Conservation (phyloP, 2,113 vertebrate genomes). For the Thunnus maccoyii region DNA sequence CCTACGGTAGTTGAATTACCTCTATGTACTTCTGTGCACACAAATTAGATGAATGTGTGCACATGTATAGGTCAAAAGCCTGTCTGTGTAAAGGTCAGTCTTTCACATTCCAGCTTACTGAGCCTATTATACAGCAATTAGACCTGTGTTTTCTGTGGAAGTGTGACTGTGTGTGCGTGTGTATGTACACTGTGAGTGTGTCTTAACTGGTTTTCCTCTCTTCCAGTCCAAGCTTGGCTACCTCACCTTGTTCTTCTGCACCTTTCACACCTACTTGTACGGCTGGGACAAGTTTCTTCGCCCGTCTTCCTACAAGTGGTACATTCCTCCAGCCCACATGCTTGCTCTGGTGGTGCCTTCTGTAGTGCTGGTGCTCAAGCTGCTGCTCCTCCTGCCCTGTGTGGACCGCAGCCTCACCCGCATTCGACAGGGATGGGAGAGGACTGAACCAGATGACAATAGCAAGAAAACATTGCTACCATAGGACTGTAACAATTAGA, state of each 20-base stretch:
- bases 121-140: conserved; percentile 17
- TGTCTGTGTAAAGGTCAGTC: conserved; percentile 44
- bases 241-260: conserved; percentile 90
- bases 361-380: conserved; percentile 87
- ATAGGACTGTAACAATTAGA: conserved; percentile 16
- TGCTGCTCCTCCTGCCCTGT: conserved; percentile 90
- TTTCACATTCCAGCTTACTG: conserved; percentile 13
- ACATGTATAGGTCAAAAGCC: conserved; percentile 22
- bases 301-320: conserved; percentile 84
- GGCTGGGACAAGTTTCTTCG: conserved; percentile 88
- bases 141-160: conserved; percentile 1
- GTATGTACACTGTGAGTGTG: neutral
- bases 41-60: conserved; percentile 8
- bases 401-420: conserved; percentile 86
- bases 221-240: conserved; percentile 94
- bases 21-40: neutral
- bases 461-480: conserved; percentile 60
- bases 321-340: conserved; percentile 85
- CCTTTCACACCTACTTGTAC: conserved; percentile 87
- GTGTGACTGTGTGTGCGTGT: neutral
- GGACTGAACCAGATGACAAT: conserved; percentile 51
- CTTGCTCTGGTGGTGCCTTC: conserved; percentile 89
- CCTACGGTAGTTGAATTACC: neutral
- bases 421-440: conserved; percentile 95
- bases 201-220: conserved; percentile 41